Percentiles rank a stretch among this genome's conserved stretches.
Conservation (phyloP, 2,113 vertebrate species). For the Myotis yumanensis region DNA sequence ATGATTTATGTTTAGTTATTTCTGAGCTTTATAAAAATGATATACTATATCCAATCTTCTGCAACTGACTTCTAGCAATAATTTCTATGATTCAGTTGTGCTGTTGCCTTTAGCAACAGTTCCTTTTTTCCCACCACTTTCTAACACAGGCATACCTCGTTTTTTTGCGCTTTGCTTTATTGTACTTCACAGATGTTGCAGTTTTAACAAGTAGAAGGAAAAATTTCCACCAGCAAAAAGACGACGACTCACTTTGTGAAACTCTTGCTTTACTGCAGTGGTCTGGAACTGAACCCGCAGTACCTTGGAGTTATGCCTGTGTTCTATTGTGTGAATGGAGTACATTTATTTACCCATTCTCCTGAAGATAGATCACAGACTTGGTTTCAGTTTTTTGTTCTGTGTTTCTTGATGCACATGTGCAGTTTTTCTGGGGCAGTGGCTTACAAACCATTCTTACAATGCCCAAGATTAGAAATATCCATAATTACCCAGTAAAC, state of each 20-base stretch:
- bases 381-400: constrained; percentile 20
- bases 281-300: neutral
- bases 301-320: neutral
- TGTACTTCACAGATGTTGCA: neutral
- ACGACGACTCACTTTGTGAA: neutral
- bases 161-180: neutral
- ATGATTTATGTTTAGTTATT: constrained; percentile 2
- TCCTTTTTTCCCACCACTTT: neutral
- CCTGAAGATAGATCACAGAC: neutral
- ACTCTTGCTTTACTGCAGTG: neutral
- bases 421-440: neutral
- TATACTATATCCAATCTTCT: neutral
- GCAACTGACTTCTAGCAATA: neutral
- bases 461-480: neutral
- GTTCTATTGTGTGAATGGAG: neutral
- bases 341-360: constrained; percentile 35
- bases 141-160: neutral
- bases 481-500: neutral
- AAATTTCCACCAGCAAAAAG: neutral
- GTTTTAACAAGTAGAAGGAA: neutral
- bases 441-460: constrained; percentile 10
- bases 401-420: neutral
- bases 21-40: constrained; percentile 44
- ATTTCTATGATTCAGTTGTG: neutral
- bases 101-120: neutral